Evolutionary conservation across 2,797 vertebrate species (phyloP), one percentile per base, ranked within the genome.

Genomic region (Danionella dracula): DNA sequence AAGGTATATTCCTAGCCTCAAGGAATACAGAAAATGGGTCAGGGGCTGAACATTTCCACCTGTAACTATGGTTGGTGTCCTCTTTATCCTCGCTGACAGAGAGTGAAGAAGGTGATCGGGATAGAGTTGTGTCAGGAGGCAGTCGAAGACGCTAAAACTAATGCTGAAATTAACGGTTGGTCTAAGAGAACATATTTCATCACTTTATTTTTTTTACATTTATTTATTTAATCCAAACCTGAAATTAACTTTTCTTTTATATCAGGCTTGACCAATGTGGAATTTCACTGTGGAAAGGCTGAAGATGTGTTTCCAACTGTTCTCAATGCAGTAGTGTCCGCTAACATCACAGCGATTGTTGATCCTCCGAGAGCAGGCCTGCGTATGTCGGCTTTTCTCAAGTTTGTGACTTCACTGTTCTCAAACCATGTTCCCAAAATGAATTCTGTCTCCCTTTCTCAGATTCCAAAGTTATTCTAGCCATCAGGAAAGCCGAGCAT

Each of bases 391-490:
- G 17, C 6, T 44, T 34, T 63, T 53, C 3, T 8, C 20, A 4
- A 1, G 6, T 23, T 4, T 12, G 2, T 59, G 3, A 5, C 4
- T n/a, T 16, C 9, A 16, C 11, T 5, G 2, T 34, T 34, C 10
- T 23, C 19, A 6, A n/a, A n/a, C n/a, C n/a, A n/a, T n/a, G n/a
- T n/a, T n/a, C n/a, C n/a, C n/a, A n/a, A n/a, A n/a, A n/a, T n/a
- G n/a, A 6, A 3, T 6, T 27, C 23, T 27, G 23, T 27, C 23
- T 3, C 6, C 40, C 23, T 37, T 44, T 38, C 55, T 17, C 73
- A 98, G 96, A 99, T 89, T 93, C 95, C 79, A 98, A 93, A 76
- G 95, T 98, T 37, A 90, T 99, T 66, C 89, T 98, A 7, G 94
- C 95, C 4, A 86, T 99, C 69, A 90, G 97, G 79, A 92, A 87